Evolutionary conservation across 2,888 invertebrate species (phyloP), one percentile per base, ranked within the genome.

Genomic region (Endotricha flammealis): DNA sequence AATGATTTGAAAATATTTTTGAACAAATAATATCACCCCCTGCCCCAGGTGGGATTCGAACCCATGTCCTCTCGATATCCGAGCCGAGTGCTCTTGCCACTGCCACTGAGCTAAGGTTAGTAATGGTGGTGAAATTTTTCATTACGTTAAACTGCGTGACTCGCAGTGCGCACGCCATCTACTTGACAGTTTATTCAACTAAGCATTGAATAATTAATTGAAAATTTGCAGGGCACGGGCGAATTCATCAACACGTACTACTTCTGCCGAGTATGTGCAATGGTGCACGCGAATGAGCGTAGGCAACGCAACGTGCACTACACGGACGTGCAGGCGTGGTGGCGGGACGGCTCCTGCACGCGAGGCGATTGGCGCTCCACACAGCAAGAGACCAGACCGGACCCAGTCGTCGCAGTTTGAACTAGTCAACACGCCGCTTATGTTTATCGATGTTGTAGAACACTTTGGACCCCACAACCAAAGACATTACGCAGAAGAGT

Each of bases 191-290:
- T n/a, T n/a, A n/a, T n/a, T n/a, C n/a, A n/a, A n/a, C n/a, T n/a
- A n/a, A n/a, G n/a, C n/a, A n/a, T n/a, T n/a, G n/a, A n/a, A n/a
- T n/a, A n/a, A n/a, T n/a, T n/a, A n/a, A n/a, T n/a, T n/a, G n/a
- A n/a, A n/a, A 11, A 17, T 20, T 42, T 46, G 2, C 70, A 96
- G 87, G 95, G 95, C 30, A 96, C 96, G 0, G 98, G 98, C 1
- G 95, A 96, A 72, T 97, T 98, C 69, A 95, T 98, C 59, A 97
- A 99, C 79, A 98, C 98, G 12, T 96, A 92, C 73, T 97, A 96
- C 82, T 96, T 96, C 91, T 97, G 96, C 70, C 91, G 96, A 24
- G 88, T 97, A 39, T 97, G 97, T 73, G 92, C 95, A 3, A 90
- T 95, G 91, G 77, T 95, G 46, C 95, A 95, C 73, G 93, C 93